Percentiles rank a stretch among this genome's conserved stretches.
phyloP scores from a whole-genome alignment of 2,888 invertebrate genomes.

The Trileptium ribeirensis region DNA sequence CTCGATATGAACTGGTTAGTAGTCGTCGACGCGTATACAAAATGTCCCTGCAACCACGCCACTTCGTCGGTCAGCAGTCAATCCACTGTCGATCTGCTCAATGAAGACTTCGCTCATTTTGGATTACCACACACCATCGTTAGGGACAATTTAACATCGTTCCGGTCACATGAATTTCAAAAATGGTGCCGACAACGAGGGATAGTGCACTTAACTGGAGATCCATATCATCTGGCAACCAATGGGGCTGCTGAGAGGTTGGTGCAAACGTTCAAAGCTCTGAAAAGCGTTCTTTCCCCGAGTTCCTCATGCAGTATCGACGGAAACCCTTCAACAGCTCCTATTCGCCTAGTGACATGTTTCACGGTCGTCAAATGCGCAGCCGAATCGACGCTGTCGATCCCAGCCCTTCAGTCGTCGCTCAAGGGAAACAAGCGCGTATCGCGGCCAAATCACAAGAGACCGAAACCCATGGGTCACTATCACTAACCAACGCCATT shows the following conservation, averaged over 20 bases:
- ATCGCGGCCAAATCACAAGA: neutral
- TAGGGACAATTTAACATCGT: constrained; percentile 37
- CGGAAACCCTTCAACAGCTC: constrained; percentile 5
- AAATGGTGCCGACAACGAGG: neutral
- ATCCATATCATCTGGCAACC: constrained; percentile 38
- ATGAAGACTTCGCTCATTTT: constrained; percentile 31
- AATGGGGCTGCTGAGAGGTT: constrained; percentile 23
- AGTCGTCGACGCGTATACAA: neutral
- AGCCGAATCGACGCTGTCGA: neutral
- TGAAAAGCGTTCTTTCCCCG: no score
- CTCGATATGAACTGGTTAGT: constrained; percentile 20
- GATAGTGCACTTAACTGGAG: constrained; percentile 24
- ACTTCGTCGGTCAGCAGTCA: constrained; percentile 2
- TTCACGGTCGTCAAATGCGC: constrained; percentile 15
- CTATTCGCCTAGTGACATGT: constrained; percentile 25
- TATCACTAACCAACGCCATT: no score
- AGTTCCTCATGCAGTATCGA: constrained; percentile 28
- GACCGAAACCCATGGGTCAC: no score
- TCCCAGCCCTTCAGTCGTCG: neutral
- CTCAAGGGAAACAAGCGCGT: constrained; percentile 22
- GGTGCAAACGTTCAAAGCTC: constrained; percentile 38
- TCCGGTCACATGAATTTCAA: constrained; percentile 19
- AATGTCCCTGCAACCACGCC: constrained; percentile 10
- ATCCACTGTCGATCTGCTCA: constrained; percentile 31
- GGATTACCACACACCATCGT: constrained; percentile 38